Conservation (phyloP, 2,113 vertebrate species). For the Brevimyrus niger region DNA sequence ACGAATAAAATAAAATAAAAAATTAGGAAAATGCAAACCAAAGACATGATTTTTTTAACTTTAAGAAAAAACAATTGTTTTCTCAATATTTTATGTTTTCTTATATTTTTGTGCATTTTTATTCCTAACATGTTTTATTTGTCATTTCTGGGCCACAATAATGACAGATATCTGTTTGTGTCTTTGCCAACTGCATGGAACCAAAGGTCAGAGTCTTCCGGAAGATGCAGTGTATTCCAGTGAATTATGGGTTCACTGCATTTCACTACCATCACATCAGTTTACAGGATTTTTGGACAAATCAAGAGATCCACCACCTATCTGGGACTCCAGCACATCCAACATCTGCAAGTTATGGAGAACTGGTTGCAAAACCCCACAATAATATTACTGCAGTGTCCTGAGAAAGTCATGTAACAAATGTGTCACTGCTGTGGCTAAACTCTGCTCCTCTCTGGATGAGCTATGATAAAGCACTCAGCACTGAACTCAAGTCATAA, state of each 20-base stretch:
- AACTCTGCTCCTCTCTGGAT: constrained; percentile 17
- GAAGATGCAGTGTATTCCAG: not conserved
- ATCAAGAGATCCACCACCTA: not conserved
- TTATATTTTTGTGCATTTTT: not conserved
- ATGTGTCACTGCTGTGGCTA: constrained; percentile 23
- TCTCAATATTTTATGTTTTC: not conserved
- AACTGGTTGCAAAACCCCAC: not conserved
- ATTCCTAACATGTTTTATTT: not conserved
- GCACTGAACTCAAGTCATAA: not conserved
- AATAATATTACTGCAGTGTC: not conserved
- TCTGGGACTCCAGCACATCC: not conserved
- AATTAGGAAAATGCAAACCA: not conserved
- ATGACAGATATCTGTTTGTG: not conserved
- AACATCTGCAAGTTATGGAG: not conserved
- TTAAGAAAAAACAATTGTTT: not conserved
- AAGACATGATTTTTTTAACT: not conserved
- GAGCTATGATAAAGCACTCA: constrained; percentile 27
- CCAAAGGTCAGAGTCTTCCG: not conserved
- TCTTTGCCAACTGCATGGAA: not conserved
- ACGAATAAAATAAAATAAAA: not conserved
- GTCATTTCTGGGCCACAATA: not conserved
- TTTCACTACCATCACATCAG: not conserved
- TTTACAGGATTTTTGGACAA: not conserved
- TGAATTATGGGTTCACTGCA: not conserved
- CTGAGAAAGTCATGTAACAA: constrained; percentile 31